Conservation (phyloP, 2,113 vertebrate species). For the Gadus macrocephalus region DNA sequence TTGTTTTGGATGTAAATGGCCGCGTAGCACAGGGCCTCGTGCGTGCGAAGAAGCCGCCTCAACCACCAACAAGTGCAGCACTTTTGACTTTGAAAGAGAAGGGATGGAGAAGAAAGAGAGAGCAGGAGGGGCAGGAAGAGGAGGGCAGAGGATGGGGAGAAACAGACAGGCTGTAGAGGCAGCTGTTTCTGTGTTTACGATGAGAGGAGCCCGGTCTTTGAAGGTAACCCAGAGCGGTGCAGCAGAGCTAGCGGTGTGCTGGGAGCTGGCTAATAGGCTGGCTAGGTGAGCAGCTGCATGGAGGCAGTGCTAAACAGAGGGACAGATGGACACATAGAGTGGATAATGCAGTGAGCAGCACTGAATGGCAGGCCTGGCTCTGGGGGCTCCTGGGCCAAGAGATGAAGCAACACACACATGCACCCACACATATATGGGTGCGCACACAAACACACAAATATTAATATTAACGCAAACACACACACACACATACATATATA, state of each 20-base stretch:
- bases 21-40: conserved; percentile 52
- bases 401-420: conserved; percentile 17
- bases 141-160: conserved; percentile 38
- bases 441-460: background rate
- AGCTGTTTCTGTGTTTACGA: conserved; percentile 72
- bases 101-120: conserved; percentile 27
- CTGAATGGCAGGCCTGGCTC: conserved; percentile 63
- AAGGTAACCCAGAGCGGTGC: conserved; percentile 71
- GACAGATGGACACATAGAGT: conserved; percentile 77
- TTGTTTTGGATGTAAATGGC: conserved; percentile 69
- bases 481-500: no score
- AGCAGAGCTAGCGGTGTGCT: conserved; percentile 38
- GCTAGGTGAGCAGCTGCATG: conserved; percentile 75
- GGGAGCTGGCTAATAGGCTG: conserved; percentile 65
- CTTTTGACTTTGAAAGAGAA: conserved; percentile 72
- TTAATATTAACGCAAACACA: conserved; percentile 2
- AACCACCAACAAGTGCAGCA: conserved; percentile 66
- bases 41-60: conserved; percentile 57
- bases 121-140: conserved; percentile 1
- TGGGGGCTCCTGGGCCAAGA: conserved; percentile 50
- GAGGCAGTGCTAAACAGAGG: conserved; percentile 68
- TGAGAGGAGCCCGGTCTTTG: conserved; percentile 66
- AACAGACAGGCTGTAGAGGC: conserved; percentile 67
- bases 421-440: background rate
- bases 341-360: conserved; percentile 68